Evolutionary conservation across 2,113 vertebrate species (phyloP), one percentile per base, ranked within the genome.

Genomic region (Pelmatolapia mariae): DNA sequence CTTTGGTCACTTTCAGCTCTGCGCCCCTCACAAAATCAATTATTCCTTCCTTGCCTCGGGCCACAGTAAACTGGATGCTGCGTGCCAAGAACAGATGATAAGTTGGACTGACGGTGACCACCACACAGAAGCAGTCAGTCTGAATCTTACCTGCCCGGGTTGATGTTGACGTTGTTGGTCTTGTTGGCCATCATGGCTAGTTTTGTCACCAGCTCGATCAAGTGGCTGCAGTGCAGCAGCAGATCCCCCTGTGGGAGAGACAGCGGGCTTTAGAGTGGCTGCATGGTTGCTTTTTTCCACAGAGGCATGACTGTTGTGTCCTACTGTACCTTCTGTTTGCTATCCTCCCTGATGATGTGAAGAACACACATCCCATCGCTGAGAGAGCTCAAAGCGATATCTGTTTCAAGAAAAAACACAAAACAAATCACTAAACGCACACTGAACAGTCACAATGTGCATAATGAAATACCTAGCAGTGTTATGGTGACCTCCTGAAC

Each of bases 181-280:
- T 97, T 97, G 93, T 95, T 96, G 0, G 99, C 97, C 78, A 97
- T 96, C 87, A 98, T 97, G 83, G 97, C 97, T 1, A 97, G 82
- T 94, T 99, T 99, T 2, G 98, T 99, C 85, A 99, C 96, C 0
- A 97, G 95, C 94, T 99, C 99, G 0, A 99, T 98, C 90, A 98
- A 97, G 0, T 99, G 97, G 91, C 97, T 97, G 15, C 97, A 98
- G 79, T 98, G 98, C 56, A 99, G 96, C 53, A 99, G 97, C n/a
- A 97, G 96, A 1, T 99, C 99, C 4, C 97, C 98, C 98, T 99
- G 89, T 24, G 82, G 54, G 68, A 52, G 40, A 92, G 26, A 89
- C 63, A 84, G 73, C 4, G 59, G 7, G 47, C 19, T 89, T 95
- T 31, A 85, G 43, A 52, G n/a, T 22, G 31, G 43, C 7, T 43